Base-by-base conservation (phyloP, 2,888 invertebrate species). In the Bembecia ichneumoniformis region DNA sequence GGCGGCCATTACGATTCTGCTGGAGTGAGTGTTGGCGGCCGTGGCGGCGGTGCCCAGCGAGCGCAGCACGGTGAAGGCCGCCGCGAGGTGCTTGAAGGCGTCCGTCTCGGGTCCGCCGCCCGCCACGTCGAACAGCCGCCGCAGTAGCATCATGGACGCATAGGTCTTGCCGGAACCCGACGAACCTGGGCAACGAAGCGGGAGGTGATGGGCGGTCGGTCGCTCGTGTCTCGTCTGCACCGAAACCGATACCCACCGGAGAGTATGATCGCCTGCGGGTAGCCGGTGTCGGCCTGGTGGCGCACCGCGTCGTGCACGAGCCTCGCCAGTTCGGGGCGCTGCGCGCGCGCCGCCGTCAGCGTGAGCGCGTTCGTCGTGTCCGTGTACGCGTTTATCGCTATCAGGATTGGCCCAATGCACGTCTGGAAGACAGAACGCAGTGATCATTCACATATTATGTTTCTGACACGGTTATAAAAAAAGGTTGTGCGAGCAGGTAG, bases 91-190 rank as follows among this genome's bases (percentile, higher is more conserved):
- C 83, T 97, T 97, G 84, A 96, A 98, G 46, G 97, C 96, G 83
- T 97, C 97, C 16, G 97, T 97, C 88, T 97, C 96, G 3, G 95
- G 94, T 47, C 97, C 97, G 63, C 97, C 97, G 54, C 97, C 97
- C 51, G 96, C 97, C 58, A 96, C 94, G 73, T 96, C 96, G 86
- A 97, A 97, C 68, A 98, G 87, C 74, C 97, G 95, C 63, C 96
- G 90, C 65, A 98, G 88, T 66, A 97, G 87, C 68, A 96, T 88
- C 96, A 96, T 96, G 15, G 96, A 96, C 54, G 96, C 94, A 77
- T 96, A 94, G 51, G 97, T 97, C 88, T 98, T 98, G 20, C 98
- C 97, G 16, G 96, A 95, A 16, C 97, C 98, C 59, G 95, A 96
- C 50, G 94, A 93, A 47, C 96, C 95, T 92, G 11, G 35, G 11